Percentiles rank a stretch among this genome's conserved stretches.
These are phyloP conservation scores for Tiliacea citrago DNA, from an alignment of 2,888 invertebrate genomes.

Conservation along the genomic window DNA sequence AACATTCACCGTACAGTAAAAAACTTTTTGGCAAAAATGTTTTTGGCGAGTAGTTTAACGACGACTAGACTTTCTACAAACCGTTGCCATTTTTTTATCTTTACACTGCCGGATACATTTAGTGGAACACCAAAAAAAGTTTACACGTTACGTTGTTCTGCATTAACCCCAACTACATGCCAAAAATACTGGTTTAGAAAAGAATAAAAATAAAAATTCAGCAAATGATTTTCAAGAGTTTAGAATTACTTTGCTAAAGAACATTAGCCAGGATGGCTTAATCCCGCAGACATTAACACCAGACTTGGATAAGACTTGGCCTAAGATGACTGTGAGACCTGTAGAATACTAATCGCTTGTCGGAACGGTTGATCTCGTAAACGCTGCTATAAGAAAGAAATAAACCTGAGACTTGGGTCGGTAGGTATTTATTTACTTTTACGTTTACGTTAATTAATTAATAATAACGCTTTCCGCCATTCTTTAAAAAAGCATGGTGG, in stretches of 20 bases:
- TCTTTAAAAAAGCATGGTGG: too few relatives aligned
- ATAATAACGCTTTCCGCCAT: too few relatives aligned
- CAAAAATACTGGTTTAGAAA: constrained; percentile 24
- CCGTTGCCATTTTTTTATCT: constrained; percentile 60
- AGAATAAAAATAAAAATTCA: constrained; percentile 4
- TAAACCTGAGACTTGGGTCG: constrained; percentile 25
- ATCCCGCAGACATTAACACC: constrained; percentile 50
- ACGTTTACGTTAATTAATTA: too few relatives aligned
- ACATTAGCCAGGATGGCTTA: constrained; percentile 47
- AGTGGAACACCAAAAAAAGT: constrained; percentile 30
- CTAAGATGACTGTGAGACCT: constrained; percentile 48
- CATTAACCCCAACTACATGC: constrained; percentile 34
- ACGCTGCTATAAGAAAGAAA: constrained; percentile 44
- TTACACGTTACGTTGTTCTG: constrained; percentile 22
- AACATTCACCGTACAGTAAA: constrained; percentile 22
- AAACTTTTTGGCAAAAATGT: constrained; percentile 40
- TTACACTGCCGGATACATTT: constrained; percentile 53
- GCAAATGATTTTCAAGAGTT: constrained; percentile 27
- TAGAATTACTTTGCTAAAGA: constrained; percentile 40
- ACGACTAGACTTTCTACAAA: constrained; percentile 55
- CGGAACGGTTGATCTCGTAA: constrained; percentile 51
- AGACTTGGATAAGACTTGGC: constrained; percentile 56
- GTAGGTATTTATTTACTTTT: constrained; percentile 34
- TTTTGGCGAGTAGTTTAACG: constrained; percentile 46
- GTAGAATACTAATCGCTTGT: constrained; percentile 55